A percentile compares a stretch with the other conserved stretches of the same genome.
Conservation (phyloP, 2,113 vertebrate species). For the Perca schrenkii region DNA sequence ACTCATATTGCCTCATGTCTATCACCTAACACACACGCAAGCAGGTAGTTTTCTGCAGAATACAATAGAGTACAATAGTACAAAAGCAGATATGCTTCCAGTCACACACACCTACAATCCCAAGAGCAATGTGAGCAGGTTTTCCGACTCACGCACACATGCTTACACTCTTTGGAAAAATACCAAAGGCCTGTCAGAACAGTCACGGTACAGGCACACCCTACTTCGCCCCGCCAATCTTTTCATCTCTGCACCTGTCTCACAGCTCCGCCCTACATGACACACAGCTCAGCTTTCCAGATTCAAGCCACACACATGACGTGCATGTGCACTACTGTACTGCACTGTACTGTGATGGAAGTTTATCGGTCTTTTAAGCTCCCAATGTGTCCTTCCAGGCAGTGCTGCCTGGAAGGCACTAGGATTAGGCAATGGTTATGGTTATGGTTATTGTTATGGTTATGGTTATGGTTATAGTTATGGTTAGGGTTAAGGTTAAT, state of each 20-base stretch:
- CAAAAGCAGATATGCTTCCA: constrained; percentile 42
- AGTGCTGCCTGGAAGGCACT: too few species aligned
- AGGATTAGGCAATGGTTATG: too few species aligned
- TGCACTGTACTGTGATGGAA: background rate
- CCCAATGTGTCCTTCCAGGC: too few species aligned
- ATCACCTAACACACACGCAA: constrained; percentile 24
- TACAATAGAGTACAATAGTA: constrained; percentile 13
- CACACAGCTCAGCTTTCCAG: constrained; percentile 45
- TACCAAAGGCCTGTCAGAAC: constrained; percentile 81
- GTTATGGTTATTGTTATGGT: too few species aligned
- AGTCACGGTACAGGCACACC: constrained; percentile 66
- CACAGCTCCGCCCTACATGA: constrained; percentile 64
- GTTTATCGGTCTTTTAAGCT: background rate
- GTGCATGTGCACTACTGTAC: constrained; percentile 32
- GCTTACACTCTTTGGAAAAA: constrained; percentile 67
- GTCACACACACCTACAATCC: constrained; percentile 62
- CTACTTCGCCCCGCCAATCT: constrained; percentile 52
- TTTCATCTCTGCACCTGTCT: constrained; percentile 77
- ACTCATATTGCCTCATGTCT: constrained; percentile 23
- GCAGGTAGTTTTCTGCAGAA: constrained; percentile 18
- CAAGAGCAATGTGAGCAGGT: constrained; percentile 54
- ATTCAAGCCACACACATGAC: constrained; percentile 24
- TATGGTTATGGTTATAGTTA: too few species aligned
- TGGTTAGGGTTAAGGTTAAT: too few species aligned
- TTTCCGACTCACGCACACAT: constrained; percentile 26